These are phyloP conservation scores for Fulmarus glacialis DNA, from an alignment of 2,113 vertebrate genomes.

Conservation along the genomic window DNA sequence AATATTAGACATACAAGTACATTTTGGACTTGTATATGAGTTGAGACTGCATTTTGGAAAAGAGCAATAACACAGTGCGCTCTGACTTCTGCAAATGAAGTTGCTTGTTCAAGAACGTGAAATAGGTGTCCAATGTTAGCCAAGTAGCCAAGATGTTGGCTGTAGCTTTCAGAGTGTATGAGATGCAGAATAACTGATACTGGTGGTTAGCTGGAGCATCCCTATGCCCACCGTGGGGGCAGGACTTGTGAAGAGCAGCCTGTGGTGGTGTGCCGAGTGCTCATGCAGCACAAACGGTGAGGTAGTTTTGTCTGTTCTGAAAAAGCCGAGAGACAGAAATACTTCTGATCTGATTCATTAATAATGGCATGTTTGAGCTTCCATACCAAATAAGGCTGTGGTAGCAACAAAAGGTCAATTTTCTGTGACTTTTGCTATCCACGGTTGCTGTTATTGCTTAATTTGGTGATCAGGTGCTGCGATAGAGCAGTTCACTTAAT, in stretches of 20 bases:
- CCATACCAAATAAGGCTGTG: slow-evolving; percentile 43
- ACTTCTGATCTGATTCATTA: slow-evolving; percentile 19
- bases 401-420: slow-evolving; percentile 12
- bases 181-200: neutral
- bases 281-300: neutral
- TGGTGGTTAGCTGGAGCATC: neutral
- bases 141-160: neutral
- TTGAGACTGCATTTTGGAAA: neutral
- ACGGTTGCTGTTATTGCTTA: neutral
- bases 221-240: rapidly evolving
- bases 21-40: neutral
- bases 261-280: neutral
- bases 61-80: neutral
- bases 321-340: neutral
- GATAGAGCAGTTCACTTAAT: neutral
- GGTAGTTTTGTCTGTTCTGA: neutral
- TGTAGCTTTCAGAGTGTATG: neutral
- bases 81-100: neutral
- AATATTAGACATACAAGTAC: neutral
- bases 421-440: neutral
- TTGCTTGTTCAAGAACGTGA: neutral
- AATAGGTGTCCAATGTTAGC: neutral
- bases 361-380: neutral
- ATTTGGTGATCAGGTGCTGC: slow-evolving; percentile 35
- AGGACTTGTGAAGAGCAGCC: neutral